Percentiles rank a stretch among this genome's conserved stretches.
Evolutionary conservation across 2,797 vertebrate genomes (phyloP).

Genomic region (Pangasius macronema): DNA sequence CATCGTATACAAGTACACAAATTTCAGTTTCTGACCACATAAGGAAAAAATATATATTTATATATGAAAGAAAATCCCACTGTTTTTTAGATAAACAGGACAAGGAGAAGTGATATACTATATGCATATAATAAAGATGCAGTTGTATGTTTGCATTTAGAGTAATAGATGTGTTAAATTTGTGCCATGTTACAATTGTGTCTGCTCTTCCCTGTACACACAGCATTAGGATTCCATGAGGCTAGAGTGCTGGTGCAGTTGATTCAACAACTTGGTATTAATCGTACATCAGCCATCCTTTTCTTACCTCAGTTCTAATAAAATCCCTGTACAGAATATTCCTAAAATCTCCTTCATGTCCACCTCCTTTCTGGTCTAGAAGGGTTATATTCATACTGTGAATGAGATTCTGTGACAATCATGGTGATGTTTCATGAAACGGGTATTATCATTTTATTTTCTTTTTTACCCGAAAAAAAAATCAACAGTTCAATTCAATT

Average conservation of each 20-base stretch:
- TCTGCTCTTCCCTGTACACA: background rate
- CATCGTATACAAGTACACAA: background rate
- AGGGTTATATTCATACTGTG: background rate
- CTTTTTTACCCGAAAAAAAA: background rate
- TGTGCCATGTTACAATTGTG: background rate
- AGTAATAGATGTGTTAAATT: background rate
- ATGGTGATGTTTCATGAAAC: background rate
- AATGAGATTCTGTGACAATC: constrained; percentile 1
- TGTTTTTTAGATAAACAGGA: background rate
- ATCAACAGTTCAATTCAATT: constrained; percentile 62
- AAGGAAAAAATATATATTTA: background rate
- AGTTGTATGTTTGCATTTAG: background rate
- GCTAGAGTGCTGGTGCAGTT: background rate
- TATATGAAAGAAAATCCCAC: background rate
- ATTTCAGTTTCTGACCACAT: background rate
- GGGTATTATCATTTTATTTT: background rate
- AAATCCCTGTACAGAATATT: background rate
- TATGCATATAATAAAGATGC: background rate
- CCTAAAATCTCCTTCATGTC: background rate
- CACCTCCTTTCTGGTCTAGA: background rate
- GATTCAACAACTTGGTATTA: background rate
- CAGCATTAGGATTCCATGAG: background rate
- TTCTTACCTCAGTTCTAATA: background rate
- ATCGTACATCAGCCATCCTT: background rate
- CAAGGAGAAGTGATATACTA: background rate